Evolutionary conservation across 2,797 vertebrate species (phyloP), one percentile per base, ranked within the genome.

Genomic region (Myotis daubentonii): DNA sequence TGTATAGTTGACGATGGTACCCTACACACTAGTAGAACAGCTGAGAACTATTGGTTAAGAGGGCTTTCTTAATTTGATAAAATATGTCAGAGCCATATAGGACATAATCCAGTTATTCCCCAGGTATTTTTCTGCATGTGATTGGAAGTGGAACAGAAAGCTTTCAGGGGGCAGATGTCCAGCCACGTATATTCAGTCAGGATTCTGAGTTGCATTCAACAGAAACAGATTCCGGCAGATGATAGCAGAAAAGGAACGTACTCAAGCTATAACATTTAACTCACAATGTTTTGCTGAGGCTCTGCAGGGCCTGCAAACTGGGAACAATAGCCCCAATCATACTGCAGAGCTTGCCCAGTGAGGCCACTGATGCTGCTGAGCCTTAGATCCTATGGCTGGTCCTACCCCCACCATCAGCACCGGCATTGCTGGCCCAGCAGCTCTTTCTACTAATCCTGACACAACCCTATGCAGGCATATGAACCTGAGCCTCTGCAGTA

Each of bases 181-280:
- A 36, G 30, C 15, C 30, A 11, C 2, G 9, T 23, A 23, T 62
- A n/a, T 80, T 76, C 17, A 12, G 36, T 81, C 87, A 89, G 87
- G 81, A 85, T 85, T 85, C 87, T 51, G 74, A 93, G 36, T 25
- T 62, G 23, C 51, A 36, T 83, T 94, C 87, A 79, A 93, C 55
- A 71, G 92, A 88, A 93, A 72, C 68, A 68, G 84, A 94, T 28
- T 44, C 55, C 3, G 33, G 71, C 17, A 78, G 60, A 38, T 49
- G 25, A 70, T 16, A 72, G n/a, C 65, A 86, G 90, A 38, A 81
- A 87, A 87, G 28, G 22, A 25, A 57, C 0, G 0, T 38, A 38
- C 10, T 60, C 51, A 80, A 94, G 60, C 20, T 22, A 6, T n/a
- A 30, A 44, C 1, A 3, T 25, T 44, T 30, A 66, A 36, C 36